Conservation (phyloP, 2,113 vertebrate genomes). For the Antigone vipio region DNA sequence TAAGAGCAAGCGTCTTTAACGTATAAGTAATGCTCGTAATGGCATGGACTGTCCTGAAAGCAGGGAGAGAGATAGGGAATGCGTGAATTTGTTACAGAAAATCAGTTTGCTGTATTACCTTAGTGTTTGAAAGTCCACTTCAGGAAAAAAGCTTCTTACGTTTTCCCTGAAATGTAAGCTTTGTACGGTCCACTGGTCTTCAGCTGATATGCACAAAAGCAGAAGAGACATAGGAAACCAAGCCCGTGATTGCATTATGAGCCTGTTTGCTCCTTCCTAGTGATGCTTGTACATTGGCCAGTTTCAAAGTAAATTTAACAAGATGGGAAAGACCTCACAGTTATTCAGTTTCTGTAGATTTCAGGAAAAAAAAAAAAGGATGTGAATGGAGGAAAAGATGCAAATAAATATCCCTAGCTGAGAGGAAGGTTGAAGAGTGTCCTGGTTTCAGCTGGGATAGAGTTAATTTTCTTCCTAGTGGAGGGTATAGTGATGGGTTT, state of each 20-base stretch:
- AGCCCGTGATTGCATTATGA: background rate
- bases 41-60: background rate
- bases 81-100: background rate
- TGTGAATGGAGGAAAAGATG: background rate
- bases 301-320: background rate
- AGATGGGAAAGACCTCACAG: background rate
- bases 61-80: background rate
- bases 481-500: too few species aligned
- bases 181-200: background rate
- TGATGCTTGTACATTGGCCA: background rate
- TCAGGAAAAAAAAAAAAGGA: background rate
- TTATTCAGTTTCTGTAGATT: background rate
- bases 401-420: background rate
- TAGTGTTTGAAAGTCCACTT: background rate
- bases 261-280: background rate
- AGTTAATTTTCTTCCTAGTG: too few species aligned
- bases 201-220: background rate
- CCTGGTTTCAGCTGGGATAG: too few species aligned
- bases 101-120: background rate
- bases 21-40: background rate
- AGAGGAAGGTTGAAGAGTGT: background rate
- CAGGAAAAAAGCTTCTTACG: background rate
- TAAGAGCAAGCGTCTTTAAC: background rate
- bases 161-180: background rate
- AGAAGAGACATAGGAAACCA: background rate